Evolutionary conservation across 1,140 invertebrate genomes (phyloP).

Genomic region (Brachystomella parvula): DNA sequence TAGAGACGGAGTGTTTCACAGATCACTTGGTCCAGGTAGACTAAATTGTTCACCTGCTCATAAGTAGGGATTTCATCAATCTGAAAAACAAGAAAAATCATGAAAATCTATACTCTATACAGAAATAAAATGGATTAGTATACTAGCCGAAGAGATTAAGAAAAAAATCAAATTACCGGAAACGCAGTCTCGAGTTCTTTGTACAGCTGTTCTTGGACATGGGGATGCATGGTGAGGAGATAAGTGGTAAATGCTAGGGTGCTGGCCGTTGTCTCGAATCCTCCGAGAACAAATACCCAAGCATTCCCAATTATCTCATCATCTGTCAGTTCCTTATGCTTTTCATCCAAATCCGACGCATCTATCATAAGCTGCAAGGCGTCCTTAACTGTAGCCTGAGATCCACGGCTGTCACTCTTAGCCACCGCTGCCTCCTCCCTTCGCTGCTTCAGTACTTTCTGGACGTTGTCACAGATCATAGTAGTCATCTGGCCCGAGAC

Average conservation of each 20-base stretch:
- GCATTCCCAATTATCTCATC: slow-evolving; percentile 46
- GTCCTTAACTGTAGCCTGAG: too few relatives aligned
- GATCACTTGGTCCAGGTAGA: slow-evolving; percentile 45
- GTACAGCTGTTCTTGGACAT: slow-evolving; percentile 46
- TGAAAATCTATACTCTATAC: neutral
- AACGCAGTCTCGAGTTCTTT: slow-evolving; percentile 27
- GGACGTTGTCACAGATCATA: slow-evolving; percentile 41
- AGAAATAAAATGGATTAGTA: slow-evolving; percentile 4
- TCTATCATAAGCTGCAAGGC: slow-evolving; percentile 31
- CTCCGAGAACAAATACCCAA: slow-evolving; percentile 45
- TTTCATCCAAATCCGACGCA: slow-evolving; percentile 14
- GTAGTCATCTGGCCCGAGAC: slow-evolving; percentile 41
- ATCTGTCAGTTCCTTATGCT: slow-evolving; percentile 39
- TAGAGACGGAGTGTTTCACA: slow-evolving; percentile 42
- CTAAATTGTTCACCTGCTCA: slow-evolving; percentile 39
- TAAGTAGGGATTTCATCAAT: slow-evolving; percentile 41
- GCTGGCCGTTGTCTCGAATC: slow-evolving; percentile 48
- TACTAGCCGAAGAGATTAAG: neutral
- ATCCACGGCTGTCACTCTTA: neutral
- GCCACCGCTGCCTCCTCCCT: slow-evolving; percentile 8
- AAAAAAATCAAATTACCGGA: slow-evolving; percentile 19
- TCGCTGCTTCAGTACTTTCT: slow-evolving; percentile 38
- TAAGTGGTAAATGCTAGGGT: slow-evolving; percentile 46
- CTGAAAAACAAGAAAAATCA: slow-evolving; percentile 15
- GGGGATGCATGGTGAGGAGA: slow-evolving; percentile 45